A percentile compares a stretch with the other conserved stretches of the same genome.
phyloP scores from a whole-genome alignment of 1,140 invertebrate species.

The Monochamus saltuarius region DNA sequence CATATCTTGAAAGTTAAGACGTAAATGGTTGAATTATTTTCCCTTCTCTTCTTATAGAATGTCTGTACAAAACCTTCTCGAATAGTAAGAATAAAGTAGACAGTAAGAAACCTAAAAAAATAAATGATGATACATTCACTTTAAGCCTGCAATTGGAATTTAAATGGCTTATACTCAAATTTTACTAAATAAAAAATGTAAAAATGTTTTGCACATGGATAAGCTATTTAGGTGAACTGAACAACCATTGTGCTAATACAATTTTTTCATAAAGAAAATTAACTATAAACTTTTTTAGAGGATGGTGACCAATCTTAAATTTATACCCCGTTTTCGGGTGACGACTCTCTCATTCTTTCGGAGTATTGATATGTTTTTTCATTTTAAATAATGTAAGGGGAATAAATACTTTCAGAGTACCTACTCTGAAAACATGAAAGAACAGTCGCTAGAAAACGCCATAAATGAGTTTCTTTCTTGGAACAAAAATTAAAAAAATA shows the following conservation, averaged over 20 bases:
- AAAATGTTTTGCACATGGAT: too few species aligned
- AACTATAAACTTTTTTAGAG: background rate
- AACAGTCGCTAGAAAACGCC: background rate
- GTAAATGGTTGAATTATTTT: constrained; percentile 63
- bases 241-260: background rate
- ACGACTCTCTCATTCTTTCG: too few species aligned
- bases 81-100: constrained; percentile 55
- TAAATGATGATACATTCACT: background rate
- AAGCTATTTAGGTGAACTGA: background rate
- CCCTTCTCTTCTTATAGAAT: constrained; percentile 54
- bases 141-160: background rate
- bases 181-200: too few species aligned
- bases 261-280: background rate
- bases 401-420: too few species aligned
- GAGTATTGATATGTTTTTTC: too few species aligned
- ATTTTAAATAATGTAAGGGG: too few species aligned
- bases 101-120: constrained; percentile 40
- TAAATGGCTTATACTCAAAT: too few species aligned
- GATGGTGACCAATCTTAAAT: too few species aligned
- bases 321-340: too few species aligned
- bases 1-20: constrained; percentile 40
- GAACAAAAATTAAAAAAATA: background rate
- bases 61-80: constrained; percentile 58
- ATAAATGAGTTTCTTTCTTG: too few species aligned
- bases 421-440: too few species aligned